Percentiles rank a stretch among this genome's conserved stretches.
These are phyloP conservation scores for Bufo bufo DNA, from an alignment of 2,113 vertebrate species.

Conservation along the genomic window DNA sequence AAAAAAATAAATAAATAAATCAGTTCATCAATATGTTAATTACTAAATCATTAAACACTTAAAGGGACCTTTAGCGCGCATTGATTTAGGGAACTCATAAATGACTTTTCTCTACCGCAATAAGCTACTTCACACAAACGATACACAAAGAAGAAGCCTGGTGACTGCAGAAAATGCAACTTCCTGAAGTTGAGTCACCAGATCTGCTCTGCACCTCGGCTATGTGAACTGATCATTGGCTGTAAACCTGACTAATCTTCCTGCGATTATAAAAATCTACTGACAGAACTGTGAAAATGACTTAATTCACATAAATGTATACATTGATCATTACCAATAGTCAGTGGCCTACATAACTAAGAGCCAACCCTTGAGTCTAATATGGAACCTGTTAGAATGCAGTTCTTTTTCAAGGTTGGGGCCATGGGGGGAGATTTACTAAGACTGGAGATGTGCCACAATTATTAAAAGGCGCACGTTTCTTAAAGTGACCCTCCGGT, in stretches of 20 bases:
- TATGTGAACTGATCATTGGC: neutral
- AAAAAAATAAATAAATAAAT: slow-evolving; percentile 80
- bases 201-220: neutral
- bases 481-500: too few relatives aligned
- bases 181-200: neutral
- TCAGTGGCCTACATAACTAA: neutral
- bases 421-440: too few relatives aligned
- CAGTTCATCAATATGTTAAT: slow-evolving; percentile 99
- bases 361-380: neutral
- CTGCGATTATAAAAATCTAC: neutral
- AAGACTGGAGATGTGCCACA: too few relatives aligned
- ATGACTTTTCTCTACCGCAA: slow-evolving; percentile 86
- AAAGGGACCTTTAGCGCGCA: slow-evolving; percentile 94
- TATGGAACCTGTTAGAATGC: neutral
- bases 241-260: neutral
- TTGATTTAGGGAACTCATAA: slow-evolving; percentile 86
- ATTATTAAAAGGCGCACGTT: too few relatives aligned
- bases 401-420: neutral
- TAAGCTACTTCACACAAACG: slow-evolving; percentile 97
- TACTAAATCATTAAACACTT: slow-evolving; percentile 99
- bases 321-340: neutral
- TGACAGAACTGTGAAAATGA: neutral
- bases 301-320: neutral
- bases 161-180: neutral
- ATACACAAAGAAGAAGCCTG: slow-evolving; percentile 78